These are phyloP conservation scores for Argyrosomus japonicus DNA, from an alignment of 2,113 vertebrate genomes.

Conservation along the genomic window DNA sequence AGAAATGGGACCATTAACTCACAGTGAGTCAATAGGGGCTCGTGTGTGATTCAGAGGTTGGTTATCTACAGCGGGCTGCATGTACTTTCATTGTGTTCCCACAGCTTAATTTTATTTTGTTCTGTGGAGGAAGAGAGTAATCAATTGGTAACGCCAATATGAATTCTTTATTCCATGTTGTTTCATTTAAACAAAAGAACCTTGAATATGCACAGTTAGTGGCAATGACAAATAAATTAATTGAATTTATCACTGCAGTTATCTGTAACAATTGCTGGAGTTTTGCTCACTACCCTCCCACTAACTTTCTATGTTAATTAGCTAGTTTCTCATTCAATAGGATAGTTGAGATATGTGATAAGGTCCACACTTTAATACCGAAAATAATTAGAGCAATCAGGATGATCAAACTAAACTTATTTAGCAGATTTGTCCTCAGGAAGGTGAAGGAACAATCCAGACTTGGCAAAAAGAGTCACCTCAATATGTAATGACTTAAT, in stretches of 20 bases:
- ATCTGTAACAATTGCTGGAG: not conserved
- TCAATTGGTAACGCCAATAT: not conserved
- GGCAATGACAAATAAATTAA: not conserved
- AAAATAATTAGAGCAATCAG: not conserved
- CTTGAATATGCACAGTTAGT: not conserved
- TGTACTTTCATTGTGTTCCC: conserved; percentile 3
- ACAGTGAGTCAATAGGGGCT: conserved; percentile 7
- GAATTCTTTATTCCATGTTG: not conserved
- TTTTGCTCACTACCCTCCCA: not conserved
- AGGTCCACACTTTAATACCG: not conserved
- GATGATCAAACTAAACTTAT: not conserved
- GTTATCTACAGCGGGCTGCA: conserved; percentile 16
- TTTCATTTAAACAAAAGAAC: not conserved
- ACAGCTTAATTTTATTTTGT: not conserved
- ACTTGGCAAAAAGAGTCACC: not conserved
- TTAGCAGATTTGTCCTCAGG: not conserved
- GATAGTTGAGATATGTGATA: not conserved
- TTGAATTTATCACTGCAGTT: not conserved
- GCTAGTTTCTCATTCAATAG: not conserved
- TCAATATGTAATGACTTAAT: not conserved
- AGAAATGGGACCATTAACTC: conserved; percentile 28
- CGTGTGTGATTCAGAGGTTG: conserved; percentile 4
- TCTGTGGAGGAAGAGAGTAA: not conserved
- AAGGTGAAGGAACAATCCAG: not conserved
- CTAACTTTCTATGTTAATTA: conserved; percentile 7